Evolutionary conservation across 2,113 vertebrate species (phyloP), one percentile per base, ranked within the genome.

Genomic region (Pithys albifrons): DNA sequence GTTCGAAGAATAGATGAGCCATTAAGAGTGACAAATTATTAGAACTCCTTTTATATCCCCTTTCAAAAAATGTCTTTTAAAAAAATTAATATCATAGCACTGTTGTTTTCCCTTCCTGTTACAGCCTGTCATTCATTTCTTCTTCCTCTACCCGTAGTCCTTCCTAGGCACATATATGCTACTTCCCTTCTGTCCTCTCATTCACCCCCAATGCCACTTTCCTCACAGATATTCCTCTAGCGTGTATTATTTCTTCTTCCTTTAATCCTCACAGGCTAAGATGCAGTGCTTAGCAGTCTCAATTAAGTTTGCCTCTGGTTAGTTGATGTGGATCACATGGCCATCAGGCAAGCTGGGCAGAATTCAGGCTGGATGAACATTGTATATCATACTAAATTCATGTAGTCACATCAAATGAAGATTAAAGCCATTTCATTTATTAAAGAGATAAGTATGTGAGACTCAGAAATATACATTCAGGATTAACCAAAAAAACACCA

Each of bases 21-120:
- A 10, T 73, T 75, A 57, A 2, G 16, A 62, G 8, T 49, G 2
- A 82, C 27, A 89, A 12, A 14, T 67, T 74, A 49, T 55, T 57
- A 64, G 3, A 19, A 43, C 4, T 71, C 16, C 10, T 39, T 57
- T 41, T 72, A 54, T 7, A 3, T 0, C 1, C 1, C 0, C 1
- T 6, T 66, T n/a, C 4, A 5, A 57, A 86, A 91, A 48, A 61
- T 29, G 48, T 54, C 12, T 17, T 11, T 18, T 46, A 58, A 27
- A 25, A 19, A 14, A 62, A 31, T 37, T 28, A 14, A 57, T 25
- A 25, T 69, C 37, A 24, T 41, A 62, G 2, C 22, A 66, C 29
- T 45, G 0, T 45, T 70, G 13, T 31, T 91, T 89, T 77, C 10
- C 14, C 7, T 87, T 54, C 27, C 27, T 59, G 6, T 58, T 58